Base-by-base conservation (phyloP, 2,113 vertebrate genomes). In the Choloepus hoffmanni region DNA sequence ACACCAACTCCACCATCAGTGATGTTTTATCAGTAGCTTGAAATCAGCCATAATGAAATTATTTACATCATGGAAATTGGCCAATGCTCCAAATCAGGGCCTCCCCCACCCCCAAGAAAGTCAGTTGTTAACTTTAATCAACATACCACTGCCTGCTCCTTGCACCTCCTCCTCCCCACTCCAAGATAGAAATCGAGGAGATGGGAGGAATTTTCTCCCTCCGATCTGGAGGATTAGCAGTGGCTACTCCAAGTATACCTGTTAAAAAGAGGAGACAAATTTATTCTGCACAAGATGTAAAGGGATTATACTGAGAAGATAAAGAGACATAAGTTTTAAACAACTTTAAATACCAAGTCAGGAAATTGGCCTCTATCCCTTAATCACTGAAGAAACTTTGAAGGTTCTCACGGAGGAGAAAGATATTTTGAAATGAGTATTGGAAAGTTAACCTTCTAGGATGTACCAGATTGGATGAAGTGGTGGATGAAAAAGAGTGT, bases 361-460 rank as follows among this genome's bases (percentile, higher is more conserved):
- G 93, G 33, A 93, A 3, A 36, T 2, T 65, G 33, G 28, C 0
- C 8, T 96, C 53, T 68, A 50, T 70, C 9, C 33, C 24, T 73
- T 77, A 84, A 81, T 85, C 43, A 30, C 86, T 78, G 92, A 58
- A 85, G 73, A 81, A 84, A 90, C 78, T 18, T 53, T 74, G 2
- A 70, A 74, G 12, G 5, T 33, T 50, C 79, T 82, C 83, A 33
- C n/a, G 43, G 60, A 67, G 40, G 90, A 82, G 13, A 89, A 72
- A n/a, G 7, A 7, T 63, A 62, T 53, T 43, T 55, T 70, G 48
- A 81, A 82, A 92, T 90, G 30, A 10, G 18, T 79, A 58, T 62
- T 7, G 19, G 33, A 73, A 65, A 2, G 12, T 45, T 65, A 36
- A 9, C 33, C 14, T 88, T 87, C 60, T 67, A 68, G 40, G 12